A percentile compares a stretch with the other conserved stretches of the same genome.
These are phyloP conservation scores for Bubo bubo DNA, from an alignment of 2,113 vertebrate species.

Conservation along the genomic window DNA sequence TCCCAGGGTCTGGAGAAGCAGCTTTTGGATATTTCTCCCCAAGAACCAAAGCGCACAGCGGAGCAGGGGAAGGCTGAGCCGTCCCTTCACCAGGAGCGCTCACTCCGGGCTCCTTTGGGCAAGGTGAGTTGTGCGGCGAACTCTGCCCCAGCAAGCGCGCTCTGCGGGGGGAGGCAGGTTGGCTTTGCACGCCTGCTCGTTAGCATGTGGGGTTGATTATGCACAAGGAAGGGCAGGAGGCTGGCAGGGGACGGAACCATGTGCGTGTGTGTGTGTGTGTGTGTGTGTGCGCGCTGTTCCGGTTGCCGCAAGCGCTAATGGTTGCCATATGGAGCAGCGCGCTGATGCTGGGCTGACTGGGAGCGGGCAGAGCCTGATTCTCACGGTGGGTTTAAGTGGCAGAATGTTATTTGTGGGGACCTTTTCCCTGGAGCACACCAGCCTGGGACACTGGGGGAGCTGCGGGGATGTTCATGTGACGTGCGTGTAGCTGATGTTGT, in stretches of 20 bases:
- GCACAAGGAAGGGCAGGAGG: not conserved
- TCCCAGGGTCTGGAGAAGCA: not conserved
- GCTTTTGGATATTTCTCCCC: not conserved
- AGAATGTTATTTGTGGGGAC: not conserved
- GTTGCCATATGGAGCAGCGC: not conserved
- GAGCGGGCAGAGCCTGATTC: not conserved
- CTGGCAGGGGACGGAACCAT: not conserved
- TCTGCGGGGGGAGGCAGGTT: not conserved
- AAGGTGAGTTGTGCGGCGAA: rapidly evolving
- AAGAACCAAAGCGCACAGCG: rapidly evolving
- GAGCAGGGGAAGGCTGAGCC: not conserved
- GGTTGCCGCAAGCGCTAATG: not conserved
- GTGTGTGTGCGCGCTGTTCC: rapidly evolving
- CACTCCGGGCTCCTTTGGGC: rapidly evolving
- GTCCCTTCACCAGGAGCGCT: rapidly evolving
- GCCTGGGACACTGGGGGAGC: not conserved
- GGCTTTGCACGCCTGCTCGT: not conserved
- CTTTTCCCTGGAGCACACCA: rapidly evolving
- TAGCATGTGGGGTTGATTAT: not conserved
- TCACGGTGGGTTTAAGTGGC: rapidly evolving
- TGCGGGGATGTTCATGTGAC: not conserved
- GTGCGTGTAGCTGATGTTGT: rapidly evolving
- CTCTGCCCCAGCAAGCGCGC: too few relatives aligned
- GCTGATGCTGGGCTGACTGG: not conserved
- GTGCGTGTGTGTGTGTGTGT: not conserved